A percentile compares a stretch with the other conserved stretches of the same genome.
Conservation (phyloP, 1,140 invertebrate species). For the Megathymus violae region DNA sequence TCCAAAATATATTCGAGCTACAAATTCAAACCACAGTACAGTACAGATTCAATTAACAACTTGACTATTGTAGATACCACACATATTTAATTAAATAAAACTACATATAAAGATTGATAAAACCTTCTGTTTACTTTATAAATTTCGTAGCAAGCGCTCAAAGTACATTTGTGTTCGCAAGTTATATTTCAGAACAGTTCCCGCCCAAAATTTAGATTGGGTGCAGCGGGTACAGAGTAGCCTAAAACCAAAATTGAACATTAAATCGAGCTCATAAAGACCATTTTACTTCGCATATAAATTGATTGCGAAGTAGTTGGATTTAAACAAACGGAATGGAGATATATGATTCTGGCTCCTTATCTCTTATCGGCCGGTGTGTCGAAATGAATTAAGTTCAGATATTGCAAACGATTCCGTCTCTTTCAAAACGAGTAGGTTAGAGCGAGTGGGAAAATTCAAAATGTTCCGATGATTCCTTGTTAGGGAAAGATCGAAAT, state of each 20-base stretch:
- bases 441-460: slow-evolving; percentile 28
- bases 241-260: slow-evolving; percentile 30
- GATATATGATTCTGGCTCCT: slow-evolving; percentile 42
- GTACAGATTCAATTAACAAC: no score
- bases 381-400: slow-evolving; percentile 56
- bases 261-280: slow-evolving; percentile 36
- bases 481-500: slow-evolving; percentile 24
- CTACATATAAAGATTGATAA: background rate
- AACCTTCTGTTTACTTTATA: background rate
- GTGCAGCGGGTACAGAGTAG: background rate
- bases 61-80: no score
- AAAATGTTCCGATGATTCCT: slow-evolving; percentile 19
- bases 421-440: slow-evolving; percentile 25
- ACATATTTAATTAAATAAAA: no score
- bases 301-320: slow-evolving; percentile 48
- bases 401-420: slow-evolving; percentile 39
- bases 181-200: slow-evolving; percentile 63
- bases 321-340: slow-evolving; percentile 59
- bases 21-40: no score
- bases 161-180: slow-evolving; percentile 57
- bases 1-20: no score
- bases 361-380: slow-evolving; percentile 48
- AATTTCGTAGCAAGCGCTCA: slow-evolving; percentile 29
- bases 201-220: slow-evolving; percentile 71
- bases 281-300: slow-evolving; percentile 27